Percentiles rank a stretch among this genome's conserved stretches.
These are phyloP conservation scores for Syngnathus floridae DNA, from an alignment of 2,113 vertebrate species.

Conservation along the genomic window DNA sequence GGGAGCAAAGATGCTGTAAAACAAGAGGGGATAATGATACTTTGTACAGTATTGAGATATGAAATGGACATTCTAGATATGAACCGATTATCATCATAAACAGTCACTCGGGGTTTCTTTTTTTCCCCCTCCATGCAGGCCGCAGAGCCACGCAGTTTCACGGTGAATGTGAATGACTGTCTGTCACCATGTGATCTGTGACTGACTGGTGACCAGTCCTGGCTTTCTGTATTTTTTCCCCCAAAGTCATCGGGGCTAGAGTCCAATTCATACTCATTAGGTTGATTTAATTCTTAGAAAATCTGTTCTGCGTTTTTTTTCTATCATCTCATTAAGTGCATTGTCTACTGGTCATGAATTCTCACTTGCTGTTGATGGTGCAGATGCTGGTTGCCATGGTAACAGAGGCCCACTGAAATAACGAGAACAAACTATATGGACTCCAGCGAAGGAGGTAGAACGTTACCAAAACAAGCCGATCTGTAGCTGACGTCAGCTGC, in stretches of 20 bases:
- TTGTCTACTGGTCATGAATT: slow-evolving; percentile 39
- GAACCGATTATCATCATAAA: background rate
- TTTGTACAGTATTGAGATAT: background rate
- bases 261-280: too few species aligned
- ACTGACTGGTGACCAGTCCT: background rate
- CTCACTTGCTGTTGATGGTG: slow-evolving; percentile 43
- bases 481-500: too few species aligned
- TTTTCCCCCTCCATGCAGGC: too few species aligned
- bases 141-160: too few species aligned
- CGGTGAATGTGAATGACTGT: too few species aligned
- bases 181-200: background rate
- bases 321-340: background rate
- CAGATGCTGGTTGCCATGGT: slow-evolving; percentile 49
- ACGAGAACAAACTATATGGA: slow-evolving; percentile 71
- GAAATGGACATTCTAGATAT: background rate
- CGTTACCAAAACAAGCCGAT: background rate
- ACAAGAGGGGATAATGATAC: too few species aligned
- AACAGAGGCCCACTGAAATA: slow-evolving; percentile 41
- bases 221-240: background rate
- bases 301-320: background rate
- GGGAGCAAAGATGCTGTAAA: background rate
- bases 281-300: background rate
- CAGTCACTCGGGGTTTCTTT: too few species aligned
- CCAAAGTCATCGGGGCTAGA: background rate
- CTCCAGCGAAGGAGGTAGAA: slow-evolving; percentile 77